phyloP scores from a whole-genome alignment of 2,797 vertebrate genomes.

The Merluccius polli region DNA sequence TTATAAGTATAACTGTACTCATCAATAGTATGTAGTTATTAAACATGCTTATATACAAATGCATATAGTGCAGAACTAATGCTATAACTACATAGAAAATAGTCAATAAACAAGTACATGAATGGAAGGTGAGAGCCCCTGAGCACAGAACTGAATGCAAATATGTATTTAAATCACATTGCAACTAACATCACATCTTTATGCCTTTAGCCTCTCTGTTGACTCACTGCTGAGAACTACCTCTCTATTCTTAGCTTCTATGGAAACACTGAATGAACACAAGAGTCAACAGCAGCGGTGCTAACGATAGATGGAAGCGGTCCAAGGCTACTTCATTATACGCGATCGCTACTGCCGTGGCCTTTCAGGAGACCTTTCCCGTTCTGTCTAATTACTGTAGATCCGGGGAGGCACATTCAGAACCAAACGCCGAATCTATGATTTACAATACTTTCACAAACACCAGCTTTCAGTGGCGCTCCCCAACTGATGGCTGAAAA shows the following conservation, averaged over 20 bases:
- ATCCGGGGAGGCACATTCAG: not conserved
- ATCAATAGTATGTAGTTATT: not conserved
- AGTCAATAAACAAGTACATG: no score
- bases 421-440: not conserved
- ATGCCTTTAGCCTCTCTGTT: no score
- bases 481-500: not conserved
- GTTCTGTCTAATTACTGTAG: not conserved
- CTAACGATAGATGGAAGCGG: not conserved
- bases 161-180: no score
- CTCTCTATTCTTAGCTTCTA: no score
- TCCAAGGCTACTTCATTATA: slow-evolving; percentile 1
- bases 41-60: not conserved
- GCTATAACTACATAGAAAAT: no score
- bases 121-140: no score
- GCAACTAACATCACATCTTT: no score
- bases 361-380: not conserved
- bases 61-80: not conserved
- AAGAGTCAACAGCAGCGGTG: not conserved
- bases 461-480: not conserved
- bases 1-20: not conserved
- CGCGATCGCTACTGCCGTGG: not conserved
- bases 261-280: no score
- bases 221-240: no score
- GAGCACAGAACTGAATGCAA: no score
- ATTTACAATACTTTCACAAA: not conserved